These are phyloP conservation scores for Lepidocolaptes lacrymiger DNA, from an alignment of 2,797 vertebrate genomes.

Conservation along the genomic window DNA sequence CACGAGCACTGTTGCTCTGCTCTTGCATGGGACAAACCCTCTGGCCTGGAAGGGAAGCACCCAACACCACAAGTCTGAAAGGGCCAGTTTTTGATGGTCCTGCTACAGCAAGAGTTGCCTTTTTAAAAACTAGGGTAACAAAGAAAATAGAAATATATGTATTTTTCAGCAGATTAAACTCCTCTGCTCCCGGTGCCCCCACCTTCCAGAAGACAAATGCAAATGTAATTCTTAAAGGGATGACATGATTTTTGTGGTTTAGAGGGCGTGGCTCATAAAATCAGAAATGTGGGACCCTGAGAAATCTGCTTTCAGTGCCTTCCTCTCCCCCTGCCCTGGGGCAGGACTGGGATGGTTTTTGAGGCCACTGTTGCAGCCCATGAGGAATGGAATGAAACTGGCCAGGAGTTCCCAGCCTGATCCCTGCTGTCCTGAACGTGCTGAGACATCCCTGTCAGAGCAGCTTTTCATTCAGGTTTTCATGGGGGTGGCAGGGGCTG, in stretches of 20 bases:
- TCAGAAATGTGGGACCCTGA: neutral
- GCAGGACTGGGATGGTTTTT: neutral
- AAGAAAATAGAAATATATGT: neutral
- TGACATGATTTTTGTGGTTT: neutral
- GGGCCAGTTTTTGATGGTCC: neutral
- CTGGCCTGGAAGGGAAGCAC: neutral
- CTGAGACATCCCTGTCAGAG: neutral
- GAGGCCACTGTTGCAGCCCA: neutral
- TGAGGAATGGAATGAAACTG: neutral
- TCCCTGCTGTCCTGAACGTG: neutral
- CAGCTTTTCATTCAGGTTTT: neutral
- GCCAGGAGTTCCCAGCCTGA: neutral
- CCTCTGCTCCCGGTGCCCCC: neutral
- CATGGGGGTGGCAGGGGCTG: neutral
- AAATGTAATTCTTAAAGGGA: neutral
- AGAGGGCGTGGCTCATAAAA: neutral
- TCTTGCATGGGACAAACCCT: neutral
- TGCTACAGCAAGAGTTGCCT: neutral
- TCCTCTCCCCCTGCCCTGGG: neutral
- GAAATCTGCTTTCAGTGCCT: neutral
- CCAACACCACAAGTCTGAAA: neutral
- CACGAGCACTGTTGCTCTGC: neutral
- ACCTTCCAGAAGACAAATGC: neutral
- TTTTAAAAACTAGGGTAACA: neutral
- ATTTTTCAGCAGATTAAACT: neutral